Base-by-base conservation (phyloP, 2,888 invertebrate species). In the Cheilosia pagana region DNA sequence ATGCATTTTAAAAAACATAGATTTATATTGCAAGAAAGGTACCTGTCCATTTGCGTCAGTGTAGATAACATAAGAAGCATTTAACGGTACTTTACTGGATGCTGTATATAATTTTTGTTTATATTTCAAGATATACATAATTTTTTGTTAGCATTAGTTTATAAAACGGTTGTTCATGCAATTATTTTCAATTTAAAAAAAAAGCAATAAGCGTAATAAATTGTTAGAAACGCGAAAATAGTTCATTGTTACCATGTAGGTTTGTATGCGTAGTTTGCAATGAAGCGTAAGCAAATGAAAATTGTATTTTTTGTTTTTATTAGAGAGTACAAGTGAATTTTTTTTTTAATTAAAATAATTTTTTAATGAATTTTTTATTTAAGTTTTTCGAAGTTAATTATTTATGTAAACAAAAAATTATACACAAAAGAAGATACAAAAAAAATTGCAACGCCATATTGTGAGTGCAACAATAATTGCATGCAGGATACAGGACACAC, bases 41-140 rank as follows among this genome's bases (percentile, higher is more conserved):
- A 97, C 97, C 97, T 97, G 97, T 95, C 96, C 97, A 94, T 96
- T 96, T 93, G 96, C 96, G 94, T 97, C 97, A 94, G 97, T 97
- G 95, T 97, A 97, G 94, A 96, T 95, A 94, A 97, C 97, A 95
- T 95, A 96, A 93, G 96, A 96, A 94, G 96, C 97, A 94, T 97
- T 97, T 93, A 95, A 94, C 92, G 96, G 96, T 94, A 96, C 94
- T 94, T 95, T 93, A 93, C 89, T 89, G 87, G 89, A 88, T 86
- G 91, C 91, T 90, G 88, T 70, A 81, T 87, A 82, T 67, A 86
- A 90, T 90, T 90, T 87, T 78, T 67, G 23, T 59, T 55, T 57
- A 2, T 52, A 43, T 55, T 63, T 14, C 16, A 14, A 41, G 23
- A 45, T 45, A 31, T 39, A 8, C 7, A 67, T 28, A 35, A 14